These are phyloP conservation scores for Pemphigus obesinymphae DNA, from an alignment of 1,140 invertebrate genomes.

Conservation along the genomic window DNA sequence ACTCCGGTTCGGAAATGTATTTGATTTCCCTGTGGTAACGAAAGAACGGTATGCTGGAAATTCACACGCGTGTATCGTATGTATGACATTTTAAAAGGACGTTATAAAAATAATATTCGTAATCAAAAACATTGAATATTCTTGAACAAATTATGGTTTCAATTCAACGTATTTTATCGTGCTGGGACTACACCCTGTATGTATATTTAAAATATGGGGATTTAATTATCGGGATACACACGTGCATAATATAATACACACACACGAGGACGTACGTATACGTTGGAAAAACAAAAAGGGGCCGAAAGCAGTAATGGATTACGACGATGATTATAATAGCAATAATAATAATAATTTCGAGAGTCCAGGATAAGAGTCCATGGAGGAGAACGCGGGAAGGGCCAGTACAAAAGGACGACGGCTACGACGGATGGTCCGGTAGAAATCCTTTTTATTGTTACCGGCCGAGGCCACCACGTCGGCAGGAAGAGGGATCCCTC, in stretches of 20 bases:
- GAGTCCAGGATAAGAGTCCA: neutral
- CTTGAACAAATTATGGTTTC: too few relatives aligned
- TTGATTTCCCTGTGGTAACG: too few relatives aligned
- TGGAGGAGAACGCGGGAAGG: neutral
- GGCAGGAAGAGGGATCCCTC: neutral
- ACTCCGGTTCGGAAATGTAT: too few relatives aligned
- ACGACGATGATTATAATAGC: slow-evolving; percentile 27
- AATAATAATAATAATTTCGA: slow-evolving; percentile 31
- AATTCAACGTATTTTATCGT: too few relatives aligned
- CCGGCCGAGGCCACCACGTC: neutral
- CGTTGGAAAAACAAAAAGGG: neutral
- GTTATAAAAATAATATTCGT: too few relatives aligned
- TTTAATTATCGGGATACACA: slow-evolving; percentile 17
- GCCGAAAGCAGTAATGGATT: slow-evolving; percentile 15
- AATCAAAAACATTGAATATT: too few relatives aligned
- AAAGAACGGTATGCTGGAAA: too few relatives aligned
- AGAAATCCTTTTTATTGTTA: slow-evolving; percentile 32
- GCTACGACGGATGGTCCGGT: neutral
- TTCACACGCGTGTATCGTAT: too few relatives aligned
- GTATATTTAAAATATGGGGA: slow-evolving; percentile 3
- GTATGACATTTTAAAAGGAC: too few relatives aligned
- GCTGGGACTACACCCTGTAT: too few relatives aligned
- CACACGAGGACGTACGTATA: too few relatives aligned
- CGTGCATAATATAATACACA: neutral
- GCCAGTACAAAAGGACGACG: neutral